Base-by-base conservation (phyloP, 2,113 vertebrate genomes). In the Marmota monax region DNA sequence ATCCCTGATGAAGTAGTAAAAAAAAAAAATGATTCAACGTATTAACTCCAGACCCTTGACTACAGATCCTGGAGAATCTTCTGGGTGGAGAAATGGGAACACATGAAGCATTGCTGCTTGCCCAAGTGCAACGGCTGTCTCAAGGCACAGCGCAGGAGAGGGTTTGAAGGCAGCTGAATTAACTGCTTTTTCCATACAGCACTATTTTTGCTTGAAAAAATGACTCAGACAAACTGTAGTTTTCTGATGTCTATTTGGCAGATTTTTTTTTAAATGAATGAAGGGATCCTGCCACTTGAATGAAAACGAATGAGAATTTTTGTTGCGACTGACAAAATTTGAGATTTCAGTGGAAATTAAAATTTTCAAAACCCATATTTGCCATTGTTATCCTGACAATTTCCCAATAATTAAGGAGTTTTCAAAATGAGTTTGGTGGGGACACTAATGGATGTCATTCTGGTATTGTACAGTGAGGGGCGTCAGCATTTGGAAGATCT, bases 341-440 rank as follows among this genome's bases (percentile, higher is more conserved):
- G 53, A 87, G 37, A 18, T 86, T 95, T 90, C 51, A 9, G 67
- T 32, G 22, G 92, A 96, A 94, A 96, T 53, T 69, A 69, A 25
- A 77, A 69, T 84, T 93, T 95, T 4, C 25, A 67, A 74, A 77
- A 70, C 63, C 65, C 93, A 0, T 79, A 51, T 39, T 92, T 87
- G 70, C 45, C 20, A n/a, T 67, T 42, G 11, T 25, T 11, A 76
- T 3, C 27, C 20, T 32, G 73, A 85, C 42, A 76, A 32, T 20
- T 95, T 85, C 17, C 80, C 39, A 94, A 86, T 51, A 95, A 34
- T 29, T 95, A 45, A 86, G n/a, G 53, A 91, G n/a, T 73, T 84
- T 74, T 45, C 65, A 5, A 67, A 84, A 34, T 11, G 1, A 88
- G 53, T 42, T 79, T 51, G 6, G 32, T 34, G 63, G 61, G 79